Percentiles rank a stretch among this genome's conserved stretches.
These are phyloP conservation scores for Augochlora pura DNA, from an alignment of 1,140 invertebrate species.

Conservation along the genomic window DNA sequence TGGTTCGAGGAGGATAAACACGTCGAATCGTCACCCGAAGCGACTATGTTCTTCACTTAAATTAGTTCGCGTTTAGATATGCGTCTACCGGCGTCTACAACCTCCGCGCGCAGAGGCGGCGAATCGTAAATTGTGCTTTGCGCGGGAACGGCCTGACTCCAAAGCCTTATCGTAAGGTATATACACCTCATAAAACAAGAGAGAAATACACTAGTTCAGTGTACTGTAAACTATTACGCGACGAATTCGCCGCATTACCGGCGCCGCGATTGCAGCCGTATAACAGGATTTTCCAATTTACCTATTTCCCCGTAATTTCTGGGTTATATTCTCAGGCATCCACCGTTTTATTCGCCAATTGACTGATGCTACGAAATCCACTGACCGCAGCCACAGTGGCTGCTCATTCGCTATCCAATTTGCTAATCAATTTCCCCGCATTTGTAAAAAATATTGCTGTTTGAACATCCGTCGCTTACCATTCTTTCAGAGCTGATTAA, in stretches of 20 bases:
- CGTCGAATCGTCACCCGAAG: slow-evolving; percentile 19
- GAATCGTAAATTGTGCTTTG: slow-evolving; percentile 49
- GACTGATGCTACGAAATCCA: too few species aligned
- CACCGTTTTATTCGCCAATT: neutral
- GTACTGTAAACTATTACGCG: slow-evolving; percentile 59
- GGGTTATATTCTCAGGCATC: neutral
- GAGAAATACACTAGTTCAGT: slow-evolving; percentile 39
- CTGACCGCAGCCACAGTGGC: too few species aligned
- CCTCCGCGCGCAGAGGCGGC: neutral
- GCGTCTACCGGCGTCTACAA: slow-evolving; percentile 5
- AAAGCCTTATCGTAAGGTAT: slow-evolving; percentile 58
- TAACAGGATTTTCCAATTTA: slow-evolving; percentile 54
- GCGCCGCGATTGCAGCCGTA: slow-evolving; percentile 35
- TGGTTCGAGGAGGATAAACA: neutral
- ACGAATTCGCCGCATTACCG: slow-evolving; percentile 47
- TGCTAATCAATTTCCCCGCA: too few species aligned
- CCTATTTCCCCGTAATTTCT: slow-evolving; percentile 22
- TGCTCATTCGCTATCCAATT: too few species aligned
- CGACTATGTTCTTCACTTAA: slow-evolving; percentile 36
- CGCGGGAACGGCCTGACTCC: slow-evolving; percentile 26
- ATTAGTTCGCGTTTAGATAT: slow-evolving; percentile 48
- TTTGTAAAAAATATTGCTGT: too few species aligned
- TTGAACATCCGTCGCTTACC: too few species aligned
- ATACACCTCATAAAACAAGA: slow-evolving; percentile 58
- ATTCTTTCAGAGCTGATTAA: too few species aligned